A percentile compares a stretch with the other conserved stretches of the same genome.
Evolutionary conservation across 2,113 vertebrate species (phyloP).

Genomic region (Oncorhynchus keta): DNA sequence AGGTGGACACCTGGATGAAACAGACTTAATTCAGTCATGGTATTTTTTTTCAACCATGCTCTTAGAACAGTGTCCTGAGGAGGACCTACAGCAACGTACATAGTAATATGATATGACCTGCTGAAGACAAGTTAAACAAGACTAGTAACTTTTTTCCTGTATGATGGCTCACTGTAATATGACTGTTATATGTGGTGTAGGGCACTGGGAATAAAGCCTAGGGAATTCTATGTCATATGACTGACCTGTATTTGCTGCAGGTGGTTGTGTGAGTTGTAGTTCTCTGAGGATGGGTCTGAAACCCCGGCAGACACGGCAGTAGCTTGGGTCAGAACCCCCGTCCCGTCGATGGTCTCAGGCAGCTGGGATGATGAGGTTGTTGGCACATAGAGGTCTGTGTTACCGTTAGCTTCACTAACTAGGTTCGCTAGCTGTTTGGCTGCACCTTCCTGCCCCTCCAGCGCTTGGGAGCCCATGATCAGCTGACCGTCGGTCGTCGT

Average conservation of each 20-base stretch:
- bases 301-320: slow-evolving; percentile 87
- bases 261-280: slow-evolving; percentile 92
- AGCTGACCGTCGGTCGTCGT: slow-evolving; percentile 93
- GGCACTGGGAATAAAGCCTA: background rate
- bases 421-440: slow-evolving; percentile 82
- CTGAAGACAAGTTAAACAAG: background rate
- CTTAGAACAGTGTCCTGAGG: no score
- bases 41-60: no score
- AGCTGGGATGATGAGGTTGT: slow-evolving; percentile 85
- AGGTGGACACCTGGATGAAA: slow-evolving; percentile 82
- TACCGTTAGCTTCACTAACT: slow-evolving; percentile 73
- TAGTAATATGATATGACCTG: background rate
- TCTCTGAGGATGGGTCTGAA: slow-evolving; percentile 84
- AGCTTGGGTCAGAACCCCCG: slow-evolving; percentile 92
- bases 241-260: slow-evolving; percentile 72
- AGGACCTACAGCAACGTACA: background rate
- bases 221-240: background rate
- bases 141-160: no score
- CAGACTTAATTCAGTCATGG: no score
- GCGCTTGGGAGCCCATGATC: slow-evolving; percentile 81
- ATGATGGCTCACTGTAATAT: background rate
- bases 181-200: background rate
- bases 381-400: slow-evolving; percentile 92
- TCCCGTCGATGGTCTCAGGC: slow-evolving; percentile 94
- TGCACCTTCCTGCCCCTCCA: slow-evolving; percentile 76